Evolutionary conservation across 2,797 vertebrate genomes (phyloP).

Genomic region (Discoglossus pictus): DNA sequence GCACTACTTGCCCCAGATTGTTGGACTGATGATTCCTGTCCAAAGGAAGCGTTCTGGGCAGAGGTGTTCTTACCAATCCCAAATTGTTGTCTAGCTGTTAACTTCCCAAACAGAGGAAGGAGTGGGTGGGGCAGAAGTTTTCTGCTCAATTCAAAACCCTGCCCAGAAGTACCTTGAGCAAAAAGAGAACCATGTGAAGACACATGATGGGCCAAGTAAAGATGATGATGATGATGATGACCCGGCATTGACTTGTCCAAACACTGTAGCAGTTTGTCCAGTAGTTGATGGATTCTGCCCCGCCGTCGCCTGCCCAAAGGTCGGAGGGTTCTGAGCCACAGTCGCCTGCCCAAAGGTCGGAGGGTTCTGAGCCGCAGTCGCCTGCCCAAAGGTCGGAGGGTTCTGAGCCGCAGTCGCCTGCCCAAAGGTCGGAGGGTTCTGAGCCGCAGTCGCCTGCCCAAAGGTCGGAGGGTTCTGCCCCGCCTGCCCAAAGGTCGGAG

Average conservation of each 20-base stretch:
- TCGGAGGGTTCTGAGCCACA: neutral
- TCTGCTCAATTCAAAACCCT: constrained; percentile 5
- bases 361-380: neutral
- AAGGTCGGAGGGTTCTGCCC: no score
- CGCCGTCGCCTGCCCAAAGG: constrained; percentile 12
- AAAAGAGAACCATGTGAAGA: constrained; percentile 8
- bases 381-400: constrained; percentile 29
- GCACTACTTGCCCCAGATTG: no score
- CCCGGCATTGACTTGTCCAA: neutral
- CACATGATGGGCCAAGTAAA: neutral
- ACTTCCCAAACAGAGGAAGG: constrained; percentile 12
- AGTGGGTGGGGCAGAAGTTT: neutral
- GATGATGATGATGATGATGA: no score
- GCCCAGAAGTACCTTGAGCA: constrained; percentile 3
- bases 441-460: no score
- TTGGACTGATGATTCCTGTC: constrained; percentile 2
- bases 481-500: constrained; percentile 15
- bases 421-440: no score
- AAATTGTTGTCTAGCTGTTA: neutral
- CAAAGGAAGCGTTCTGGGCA: constrained; percentile 2
- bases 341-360: constrained; percentile 1
- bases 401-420: no score
- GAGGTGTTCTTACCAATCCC: no score
- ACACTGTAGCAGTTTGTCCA: neutral
- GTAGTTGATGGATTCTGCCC: neutral